These are phyloP conservation scores for Cricetomys ansorgei DNA, from an alignment of 2,113 vertebrate species.

Conservation along the genomic window DNA sequence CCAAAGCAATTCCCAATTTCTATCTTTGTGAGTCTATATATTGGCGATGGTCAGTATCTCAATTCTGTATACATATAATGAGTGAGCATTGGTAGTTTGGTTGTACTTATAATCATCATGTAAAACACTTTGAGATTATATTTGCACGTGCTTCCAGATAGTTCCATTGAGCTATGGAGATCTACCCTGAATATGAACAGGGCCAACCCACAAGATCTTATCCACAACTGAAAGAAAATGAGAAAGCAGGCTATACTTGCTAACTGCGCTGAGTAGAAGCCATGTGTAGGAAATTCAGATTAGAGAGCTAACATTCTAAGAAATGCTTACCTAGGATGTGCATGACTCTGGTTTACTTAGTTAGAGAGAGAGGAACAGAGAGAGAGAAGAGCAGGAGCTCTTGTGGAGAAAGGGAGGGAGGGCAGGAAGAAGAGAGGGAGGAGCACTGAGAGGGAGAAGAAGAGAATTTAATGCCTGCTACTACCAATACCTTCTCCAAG, in stretches of 20 bases:
- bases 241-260: neutral
- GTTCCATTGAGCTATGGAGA: neutral
- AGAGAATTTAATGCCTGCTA: neutral
- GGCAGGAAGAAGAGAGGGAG: too few relatives aligned
- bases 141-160: neutral
- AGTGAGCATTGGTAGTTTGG: neutral
- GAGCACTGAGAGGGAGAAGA: neutral
- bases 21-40: neutral
- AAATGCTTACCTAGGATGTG: neutral
- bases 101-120: neutral
- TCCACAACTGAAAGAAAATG: neutral
- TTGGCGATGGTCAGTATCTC: neutral
- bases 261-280: neutral
- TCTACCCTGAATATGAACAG: neutral
- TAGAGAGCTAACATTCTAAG: neutral
- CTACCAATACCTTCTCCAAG: neutral
- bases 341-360: neutral
- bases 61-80: neutral
- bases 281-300: neutral
- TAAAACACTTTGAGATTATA: neutral
- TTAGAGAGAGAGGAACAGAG: too few relatives aligned
- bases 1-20: neutral
- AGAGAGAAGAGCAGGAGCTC: too few relatives aligned
- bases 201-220: fast-evolving
- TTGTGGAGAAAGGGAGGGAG: neutral